phyloP scores from a whole-genome alignment of 1,140 invertebrate species.

The Hycleus phaleratus region DNA sequence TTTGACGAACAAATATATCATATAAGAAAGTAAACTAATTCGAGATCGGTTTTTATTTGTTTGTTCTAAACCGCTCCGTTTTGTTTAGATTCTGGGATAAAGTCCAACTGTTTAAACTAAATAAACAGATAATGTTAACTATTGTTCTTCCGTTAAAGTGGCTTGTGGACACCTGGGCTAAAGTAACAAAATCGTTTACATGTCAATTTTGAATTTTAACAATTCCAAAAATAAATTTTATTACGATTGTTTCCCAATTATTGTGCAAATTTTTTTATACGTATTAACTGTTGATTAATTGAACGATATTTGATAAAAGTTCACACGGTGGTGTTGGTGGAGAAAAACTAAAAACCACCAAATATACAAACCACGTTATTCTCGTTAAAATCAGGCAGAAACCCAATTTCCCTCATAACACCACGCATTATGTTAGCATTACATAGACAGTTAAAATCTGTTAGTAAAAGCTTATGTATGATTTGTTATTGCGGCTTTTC shows the following conservation, averaged over 20 bases:
- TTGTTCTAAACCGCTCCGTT: slow-evolving; percentile 13
- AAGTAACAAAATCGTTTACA: slow-evolving; percentile 15
- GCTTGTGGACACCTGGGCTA: slow-evolving; percentile 24
- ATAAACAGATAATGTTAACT: slow-evolving; percentile 27
- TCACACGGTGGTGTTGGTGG: too few species aligned
- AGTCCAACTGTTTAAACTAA: slow-evolving; percentile 25
- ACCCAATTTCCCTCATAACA: slow-evolving; percentile 39
- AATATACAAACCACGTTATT: slow-evolving; percentile 30
- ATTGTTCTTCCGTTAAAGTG: slow-evolving; percentile 26
- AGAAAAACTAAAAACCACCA: slow-evolving; percentile 33
- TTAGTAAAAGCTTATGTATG: slow-evolving; percentile 41
- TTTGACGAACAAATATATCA: slow-evolving; percentile 12
- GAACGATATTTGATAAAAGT: too few species aligned
- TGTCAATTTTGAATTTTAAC: background rate
- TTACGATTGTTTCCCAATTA: too few species aligned
- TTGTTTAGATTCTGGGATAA: slow-evolving; percentile 12
- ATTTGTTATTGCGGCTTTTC: slow-evolving; percentile 40
- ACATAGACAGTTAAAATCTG: slow-evolving; percentile 40
- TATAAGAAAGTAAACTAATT: slow-evolving; percentile 1
- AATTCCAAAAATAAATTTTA: too few species aligned
- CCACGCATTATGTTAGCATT: slow-evolving; percentile 40
- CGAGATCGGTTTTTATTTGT: slow-evolving; percentile 13
- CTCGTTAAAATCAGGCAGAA: slow-evolving; percentile 36
- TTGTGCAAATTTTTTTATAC: too few species aligned
- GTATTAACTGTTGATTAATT: too few species aligned